These are phyloP conservation scores for Forbesichthys agassizii DNA, from an alignment of 2,113 vertebrate genomes.

Conservation along the genomic window DNA sequence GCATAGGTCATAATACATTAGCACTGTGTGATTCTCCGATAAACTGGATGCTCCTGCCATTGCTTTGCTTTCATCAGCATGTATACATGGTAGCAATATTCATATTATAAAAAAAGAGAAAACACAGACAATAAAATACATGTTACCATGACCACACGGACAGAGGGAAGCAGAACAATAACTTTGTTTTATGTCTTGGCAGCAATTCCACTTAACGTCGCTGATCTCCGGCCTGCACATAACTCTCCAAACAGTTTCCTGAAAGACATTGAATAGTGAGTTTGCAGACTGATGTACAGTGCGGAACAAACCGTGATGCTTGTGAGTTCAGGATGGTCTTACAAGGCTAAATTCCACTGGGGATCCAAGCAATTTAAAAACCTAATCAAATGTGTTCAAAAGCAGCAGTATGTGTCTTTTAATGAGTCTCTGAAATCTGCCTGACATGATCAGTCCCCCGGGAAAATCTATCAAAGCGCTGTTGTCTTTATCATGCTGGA, in stretches of 20 bases:
- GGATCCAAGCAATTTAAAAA: conserved; percentile 57
- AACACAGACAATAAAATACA: no score
- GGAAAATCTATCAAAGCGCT: conserved; percentile 64
- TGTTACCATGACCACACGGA: no score
- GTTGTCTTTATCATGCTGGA: conserved; percentile 62
- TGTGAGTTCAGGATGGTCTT: background rate
- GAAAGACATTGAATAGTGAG: no score
- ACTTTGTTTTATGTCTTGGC: conserved; percentile 19
- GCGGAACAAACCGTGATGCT: no score
- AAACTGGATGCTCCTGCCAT: conserved; percentile 18
- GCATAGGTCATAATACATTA: conserved; percentile 67
- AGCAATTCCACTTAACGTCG: no score
- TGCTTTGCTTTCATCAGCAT: no score
- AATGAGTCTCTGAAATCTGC: conserved; percentile 54
- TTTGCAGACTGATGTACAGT: no score
- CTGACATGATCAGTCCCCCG: conserved; percentile 65
- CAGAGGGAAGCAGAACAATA: no score
- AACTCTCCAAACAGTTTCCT: no score
- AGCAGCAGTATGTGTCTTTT: conserved; percentile 58
- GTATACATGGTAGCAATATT: no score
- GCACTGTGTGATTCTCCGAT: conserved; percentile 63
- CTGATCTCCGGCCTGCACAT: no score
- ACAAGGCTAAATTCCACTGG: conserved; percentile 51
- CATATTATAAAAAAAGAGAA: no score
- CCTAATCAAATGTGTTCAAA: conserved; percentile 67